Conservation (phyloP, 2,797 vertebrate species). For the Malacoctenus gilli region DNA sequence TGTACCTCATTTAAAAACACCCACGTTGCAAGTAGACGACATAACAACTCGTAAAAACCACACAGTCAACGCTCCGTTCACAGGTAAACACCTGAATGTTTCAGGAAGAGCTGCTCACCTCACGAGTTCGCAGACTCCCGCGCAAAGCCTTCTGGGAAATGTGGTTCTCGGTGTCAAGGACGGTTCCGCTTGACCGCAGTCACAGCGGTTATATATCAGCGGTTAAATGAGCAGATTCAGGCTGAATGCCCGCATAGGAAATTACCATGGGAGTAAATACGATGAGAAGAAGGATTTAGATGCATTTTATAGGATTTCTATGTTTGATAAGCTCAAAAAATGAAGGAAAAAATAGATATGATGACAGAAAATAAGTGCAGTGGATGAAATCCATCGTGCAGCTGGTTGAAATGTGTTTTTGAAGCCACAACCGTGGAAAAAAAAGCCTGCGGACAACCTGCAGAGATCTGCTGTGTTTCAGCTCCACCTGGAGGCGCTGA, state of each 20-base stretch:
- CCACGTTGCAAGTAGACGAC: background rate
- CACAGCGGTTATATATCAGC: too few species aligned
- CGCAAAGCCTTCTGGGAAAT: conserved; percentile 57
- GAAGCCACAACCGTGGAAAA: too few species aligned
- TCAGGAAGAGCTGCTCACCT: conserved; percentile 10
- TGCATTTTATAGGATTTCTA: too few species aligned
- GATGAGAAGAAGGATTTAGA: too few species aligned
- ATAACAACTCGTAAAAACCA: background rate
- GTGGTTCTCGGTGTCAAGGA: conserved; percentile 28
- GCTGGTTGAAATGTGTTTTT: too few species aligned
- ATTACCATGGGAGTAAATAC: too few species aligned
- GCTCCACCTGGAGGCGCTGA: conserved; percentile 59
- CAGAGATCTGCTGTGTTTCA: conserved; percentile 30
- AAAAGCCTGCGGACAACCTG: conserved; percentile 1
- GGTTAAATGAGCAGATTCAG: background rate
- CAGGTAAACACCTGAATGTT: background rate
- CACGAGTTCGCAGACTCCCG: conserved; percentile 36
- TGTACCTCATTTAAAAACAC: conserved; percentile 6
- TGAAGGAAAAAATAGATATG: too few species aligned
- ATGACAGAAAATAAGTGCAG: too few species aligned
- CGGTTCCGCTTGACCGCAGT: too few species aligned
- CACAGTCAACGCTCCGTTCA: background rate
- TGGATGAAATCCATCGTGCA: too few species aligned
- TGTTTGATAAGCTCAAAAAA: too few species aligned
- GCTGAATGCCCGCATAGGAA: too few species aligned